phyloP scores from a whole-genome alignment of 2,888 invertebrate species.

The Conus canariensis region DNA sequence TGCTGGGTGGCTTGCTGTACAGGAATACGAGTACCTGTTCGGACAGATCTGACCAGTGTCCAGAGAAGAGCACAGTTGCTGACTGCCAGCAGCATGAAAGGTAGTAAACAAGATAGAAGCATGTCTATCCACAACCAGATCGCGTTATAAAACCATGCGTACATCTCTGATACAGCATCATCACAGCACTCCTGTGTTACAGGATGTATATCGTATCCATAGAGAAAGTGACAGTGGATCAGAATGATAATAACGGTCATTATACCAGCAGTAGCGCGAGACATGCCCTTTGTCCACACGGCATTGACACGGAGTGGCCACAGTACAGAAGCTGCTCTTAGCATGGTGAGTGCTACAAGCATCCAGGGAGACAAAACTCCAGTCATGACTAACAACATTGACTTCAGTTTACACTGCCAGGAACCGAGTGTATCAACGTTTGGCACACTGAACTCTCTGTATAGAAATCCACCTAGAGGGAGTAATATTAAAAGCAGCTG shows the following conservation, averaged over 20 bases:
- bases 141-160: background rate
- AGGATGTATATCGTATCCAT: background rate
- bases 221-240: background rate
- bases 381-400: background rate
- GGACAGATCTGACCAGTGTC: background rate
- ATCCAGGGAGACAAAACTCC: background rate
- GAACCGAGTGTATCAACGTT: background rate
- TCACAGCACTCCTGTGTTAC: background rate
- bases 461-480: background rate
- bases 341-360: conserved; percentile 3
- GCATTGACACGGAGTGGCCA: conserved; percentile 26
- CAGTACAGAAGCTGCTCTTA: conserved; percentile 11
- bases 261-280: background rate
- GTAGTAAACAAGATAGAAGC: background rate
- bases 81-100: background rate
- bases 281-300: background rate
- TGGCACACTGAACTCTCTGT: background rate
- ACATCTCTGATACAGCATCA: background rate
- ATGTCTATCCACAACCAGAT: background rate
- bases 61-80: background rate
- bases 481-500: background rate
- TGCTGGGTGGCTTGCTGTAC: background rate
- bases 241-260: background rate
- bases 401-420: background rate
- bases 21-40: background rate